A percentile compares a stretch with the other conserved stretches of the same genome.
Conservation (phyloP, 2,888 invertebrate genomes). For the Gnatocerus cornutus region DNA sequence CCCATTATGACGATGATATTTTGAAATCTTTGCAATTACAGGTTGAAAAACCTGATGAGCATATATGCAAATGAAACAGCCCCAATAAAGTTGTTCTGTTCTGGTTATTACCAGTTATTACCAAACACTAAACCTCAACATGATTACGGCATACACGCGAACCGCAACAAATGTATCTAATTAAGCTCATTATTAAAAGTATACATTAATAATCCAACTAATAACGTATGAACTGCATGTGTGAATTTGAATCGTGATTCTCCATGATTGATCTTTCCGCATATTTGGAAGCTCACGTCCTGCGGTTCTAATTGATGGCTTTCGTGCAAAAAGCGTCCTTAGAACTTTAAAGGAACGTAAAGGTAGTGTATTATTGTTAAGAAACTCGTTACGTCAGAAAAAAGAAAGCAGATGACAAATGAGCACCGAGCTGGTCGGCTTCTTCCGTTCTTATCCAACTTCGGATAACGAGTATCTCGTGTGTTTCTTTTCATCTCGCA, state of each 20-base stretch:
- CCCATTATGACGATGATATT: neutral
- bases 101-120: conserved; percentile 17
- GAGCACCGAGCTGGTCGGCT: conserved; percentile 44
- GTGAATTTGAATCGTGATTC: conserved; percentile 1
- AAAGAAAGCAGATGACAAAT: conserved; percentile 42
- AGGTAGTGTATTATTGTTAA: conserved; percentile 38
- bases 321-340: neutral
- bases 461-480: conserved; percentile 40
- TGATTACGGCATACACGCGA: conserved; percentile 11
- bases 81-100: conserved; percentile 12
- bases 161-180: conserved; percentile 31
- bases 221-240: neutral
- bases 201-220: conserved; percentile 12
- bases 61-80: neutral
- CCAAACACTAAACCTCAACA: conserved; percentile 1
- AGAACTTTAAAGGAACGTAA: conserved; percentile 15
- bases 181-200: conserved; percentile 32
- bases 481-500: conserved; percentile 45
- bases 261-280: neutral
- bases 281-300: neutral
- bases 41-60: neutral
- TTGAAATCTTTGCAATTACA: neutral
- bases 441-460: conserved; percentile 21
- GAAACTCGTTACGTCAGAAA: conserved; percentile 37
- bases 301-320: conserved; percentile 15